Conservation (phyloP, 2,797 vertebrate genomes). For the Schizopygopsis pylzovi region DNA sequence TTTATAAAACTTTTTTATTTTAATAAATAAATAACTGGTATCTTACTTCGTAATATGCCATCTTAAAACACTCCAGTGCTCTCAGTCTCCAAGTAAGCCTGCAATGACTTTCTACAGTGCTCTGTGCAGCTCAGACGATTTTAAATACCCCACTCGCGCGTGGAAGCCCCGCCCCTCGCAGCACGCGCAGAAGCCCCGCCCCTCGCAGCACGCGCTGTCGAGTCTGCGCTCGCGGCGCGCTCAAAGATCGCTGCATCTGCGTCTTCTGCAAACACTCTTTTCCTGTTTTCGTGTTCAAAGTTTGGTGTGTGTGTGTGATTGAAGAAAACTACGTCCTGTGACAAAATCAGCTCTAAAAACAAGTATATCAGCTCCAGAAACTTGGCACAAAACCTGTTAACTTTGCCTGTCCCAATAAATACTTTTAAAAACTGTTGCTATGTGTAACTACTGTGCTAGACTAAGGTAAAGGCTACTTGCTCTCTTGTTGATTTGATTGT, state of each 20-base stretch:
- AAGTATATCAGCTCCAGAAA: background rate
- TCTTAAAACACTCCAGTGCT: constrained; percentile 53
- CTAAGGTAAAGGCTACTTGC: too few species aligned
- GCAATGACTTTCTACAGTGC: background rate
- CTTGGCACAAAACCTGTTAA: background rate
- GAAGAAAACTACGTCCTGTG: constrained; percentile 1
- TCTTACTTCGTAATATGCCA: constrained; percentile 81
- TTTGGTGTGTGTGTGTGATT: background rate
- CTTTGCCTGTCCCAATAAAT: background rate
- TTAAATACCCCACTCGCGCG: constrained; percentile 63
- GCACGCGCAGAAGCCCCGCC: constrained; percentile 35
- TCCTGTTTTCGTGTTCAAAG: constrained; percentile 78
- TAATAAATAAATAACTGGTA: background rate
- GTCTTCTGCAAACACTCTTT: constrained; percentile 68
- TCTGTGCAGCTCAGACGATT: background rate
- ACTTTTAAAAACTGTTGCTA: too few species aligned
- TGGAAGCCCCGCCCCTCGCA: constrained; percentile 31
- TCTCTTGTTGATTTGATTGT: too few species aligned
- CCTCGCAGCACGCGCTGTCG: background rate
- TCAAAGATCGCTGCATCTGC: constrained; percentile 67
- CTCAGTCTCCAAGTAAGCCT: background rate
- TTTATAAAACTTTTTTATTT: background rate
- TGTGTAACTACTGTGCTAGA: too few species aligned
- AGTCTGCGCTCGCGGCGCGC: background rate
- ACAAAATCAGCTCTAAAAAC: background rate